Conservation (phyloP, 1,140 invertebrate genomes). For the Ceratina calcarata region DNA sequence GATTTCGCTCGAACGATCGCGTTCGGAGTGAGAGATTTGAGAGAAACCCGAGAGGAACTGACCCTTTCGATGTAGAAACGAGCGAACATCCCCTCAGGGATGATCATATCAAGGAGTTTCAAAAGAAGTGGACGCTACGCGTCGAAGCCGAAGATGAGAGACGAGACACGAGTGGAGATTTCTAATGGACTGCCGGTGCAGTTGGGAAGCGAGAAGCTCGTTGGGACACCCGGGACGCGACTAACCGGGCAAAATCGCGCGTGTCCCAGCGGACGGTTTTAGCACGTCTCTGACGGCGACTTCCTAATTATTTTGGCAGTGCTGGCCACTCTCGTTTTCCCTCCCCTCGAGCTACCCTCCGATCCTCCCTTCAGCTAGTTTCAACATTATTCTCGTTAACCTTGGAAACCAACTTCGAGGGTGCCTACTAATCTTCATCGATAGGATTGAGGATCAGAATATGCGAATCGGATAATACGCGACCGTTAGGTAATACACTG, state of each 20-base stretch:
- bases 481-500: conserved; percentile 31
- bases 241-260: conserved; percentile 75
- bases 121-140: not conserved
- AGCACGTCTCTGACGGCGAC: conserved; percentile 85
- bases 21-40: not conserved
- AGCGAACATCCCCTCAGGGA: conserved; percentile 1
- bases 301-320: conserved; percentile 89
- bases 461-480: not conserved
- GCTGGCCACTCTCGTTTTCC: conserved; percentile 57
- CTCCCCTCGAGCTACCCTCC: not conserved
- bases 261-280: conserved; percentile 85
- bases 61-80: no score
- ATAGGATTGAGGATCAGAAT: no score
- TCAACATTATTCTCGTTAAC: no score
- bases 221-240: conserved; percentile 76
- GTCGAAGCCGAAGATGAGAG: no score
- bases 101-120: conserved; percentile 49
- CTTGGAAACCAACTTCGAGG: no score
- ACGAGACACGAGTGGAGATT: conserved; percentile 17
- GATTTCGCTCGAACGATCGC: conserved; percentile 11
- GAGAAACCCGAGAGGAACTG: no score
- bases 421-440: no score
- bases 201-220: conserved; percentile 66
- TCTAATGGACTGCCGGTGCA: conserved; percentile 81
- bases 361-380: not conserved